Percentiles rank a stretch among this genome's conserved stretches.
phyloP scores from a whole-genome alignment of 2,888 invertebrate species.

The Tupiocoris notatus region DNA sequence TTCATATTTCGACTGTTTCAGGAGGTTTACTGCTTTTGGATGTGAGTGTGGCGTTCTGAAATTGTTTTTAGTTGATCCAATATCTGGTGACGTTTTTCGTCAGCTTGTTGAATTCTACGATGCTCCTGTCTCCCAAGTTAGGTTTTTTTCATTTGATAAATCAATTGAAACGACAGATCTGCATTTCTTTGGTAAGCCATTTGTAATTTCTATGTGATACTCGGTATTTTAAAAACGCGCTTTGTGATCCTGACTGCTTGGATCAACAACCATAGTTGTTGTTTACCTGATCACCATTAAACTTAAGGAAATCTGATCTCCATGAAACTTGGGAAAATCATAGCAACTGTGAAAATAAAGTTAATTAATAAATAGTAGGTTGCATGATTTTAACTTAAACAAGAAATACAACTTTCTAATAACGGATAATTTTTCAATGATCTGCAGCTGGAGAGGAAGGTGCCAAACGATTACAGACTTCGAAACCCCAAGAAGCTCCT shows the following conservation, averaged over 20 bases:
- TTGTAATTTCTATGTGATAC: too few species aligned
- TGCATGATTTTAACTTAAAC: too few species aligned
- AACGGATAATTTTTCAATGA: background rate
- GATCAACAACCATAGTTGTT: too few species aligned
- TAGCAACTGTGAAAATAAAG: too few species aligned
- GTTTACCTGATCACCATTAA: too few species aligned
- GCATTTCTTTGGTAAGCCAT: background rate
- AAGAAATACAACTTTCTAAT: too few species aligned
- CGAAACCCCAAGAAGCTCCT: constrained; percentile 47
- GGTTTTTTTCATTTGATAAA: constrained; percentile 42
- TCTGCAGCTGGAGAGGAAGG: background rate
- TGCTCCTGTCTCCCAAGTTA: constrained; percentile 45
- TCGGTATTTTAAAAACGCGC: too few species aligned
- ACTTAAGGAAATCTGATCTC: too few species aligned
- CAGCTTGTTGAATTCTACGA: constrained; percentile 43
- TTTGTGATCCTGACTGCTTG: too few species aligned
- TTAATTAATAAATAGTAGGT: too few species aligned
- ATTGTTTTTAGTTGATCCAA: constrained; percentile 58
- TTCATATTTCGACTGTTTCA: too few species aligned
- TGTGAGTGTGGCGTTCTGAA: constrained; percentile 63
- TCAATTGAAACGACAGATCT: constrained; percentile 1
- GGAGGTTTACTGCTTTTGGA: constrained; percentile 61
- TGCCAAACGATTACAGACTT: background rate
- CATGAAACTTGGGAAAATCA: too few species aligned
- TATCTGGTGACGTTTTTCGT: constrained; percentile 53